phyloP scores from a whole-genome alignment of 2,888 invertebrate genomes.

The Cacoxenus indagator region DNA sequence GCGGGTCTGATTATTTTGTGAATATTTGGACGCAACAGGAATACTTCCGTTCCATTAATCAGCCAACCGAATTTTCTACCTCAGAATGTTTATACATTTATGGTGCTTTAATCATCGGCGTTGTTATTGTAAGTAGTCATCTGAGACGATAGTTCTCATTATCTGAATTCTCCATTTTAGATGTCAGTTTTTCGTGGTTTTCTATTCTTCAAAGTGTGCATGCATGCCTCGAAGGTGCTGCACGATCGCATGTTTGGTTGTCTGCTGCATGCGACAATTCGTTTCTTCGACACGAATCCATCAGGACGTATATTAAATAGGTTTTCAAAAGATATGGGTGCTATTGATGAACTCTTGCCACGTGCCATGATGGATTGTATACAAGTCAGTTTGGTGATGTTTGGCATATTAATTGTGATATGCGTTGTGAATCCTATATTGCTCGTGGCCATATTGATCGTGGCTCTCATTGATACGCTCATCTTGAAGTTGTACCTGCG shows the following conservation, averaged over 20 bases:
- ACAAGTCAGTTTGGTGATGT: slow-evolving; percentile 74
- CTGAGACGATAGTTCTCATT: no score
- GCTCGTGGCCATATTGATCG: slow-evolving; percentile 77
- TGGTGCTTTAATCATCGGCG: slow-evolving; percentile 66
- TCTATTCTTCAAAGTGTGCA: slow-evolving; percentile 81
- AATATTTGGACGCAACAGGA: slow-evolving; percentile 74
- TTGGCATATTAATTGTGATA: slow-evolving; percentile 83
- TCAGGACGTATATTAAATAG: slow-evolving; percentile 82
- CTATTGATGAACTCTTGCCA: slow-evolving; percentile 75
- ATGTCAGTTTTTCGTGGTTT: slow-evolving; percentile 75
- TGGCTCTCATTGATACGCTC: slow-evolving; percentile 76
- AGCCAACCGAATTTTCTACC: slow-evolving; percentile 62
- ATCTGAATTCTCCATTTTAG: slow-evolving; percentile 40
- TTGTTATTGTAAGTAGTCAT: slow-evolving; percentile 57
- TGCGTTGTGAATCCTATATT: slow-evolving; percentile 79
- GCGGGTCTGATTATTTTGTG: slow-evolving; percentile 76
- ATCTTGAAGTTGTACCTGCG: slow-evolving; percentile 79
- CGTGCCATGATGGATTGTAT: slow-evolving; percentile 73
- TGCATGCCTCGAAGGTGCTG: slow-evolving; percentile 81
- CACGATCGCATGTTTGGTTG: slow-evolving; percentile 89
- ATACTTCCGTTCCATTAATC: slow-evolving; percentile 57
- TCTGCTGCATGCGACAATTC: slow-evolving; percentile 82
- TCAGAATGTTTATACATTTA: slow-evolving; percentile 69
- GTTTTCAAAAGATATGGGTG: slow-evolving; percentile 82
- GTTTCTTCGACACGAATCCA: slow-evolving; percentile 90